phyloP scores from a whole-genome alignment of 2,797 vertebrate species.

The Columba guinea region DNA sequence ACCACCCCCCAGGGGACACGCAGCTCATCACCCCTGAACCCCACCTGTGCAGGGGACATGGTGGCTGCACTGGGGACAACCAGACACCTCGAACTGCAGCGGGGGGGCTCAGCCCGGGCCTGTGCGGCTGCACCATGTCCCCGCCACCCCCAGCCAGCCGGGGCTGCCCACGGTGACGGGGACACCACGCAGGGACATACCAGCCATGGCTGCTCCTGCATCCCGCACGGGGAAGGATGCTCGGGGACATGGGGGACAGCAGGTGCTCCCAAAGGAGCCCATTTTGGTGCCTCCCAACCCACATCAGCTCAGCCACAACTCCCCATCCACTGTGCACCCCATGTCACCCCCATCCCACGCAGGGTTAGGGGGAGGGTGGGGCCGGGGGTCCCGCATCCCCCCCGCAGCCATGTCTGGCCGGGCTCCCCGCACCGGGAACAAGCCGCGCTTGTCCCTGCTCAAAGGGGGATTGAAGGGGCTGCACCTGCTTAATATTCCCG shows the following conservation, averaged over 20 bases:
- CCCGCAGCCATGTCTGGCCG: background rate
- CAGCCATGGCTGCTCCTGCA: background rate
- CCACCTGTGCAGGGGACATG: background rate
- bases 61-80: background rate
- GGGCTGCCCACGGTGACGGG: background rate
- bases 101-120: background rate
- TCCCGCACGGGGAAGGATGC: rapidly evolving
- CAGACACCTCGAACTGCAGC: rapidly evolving
- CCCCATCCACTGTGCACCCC: rapidly evolving
- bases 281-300: background rate
- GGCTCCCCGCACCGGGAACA: background rate
- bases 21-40: background rate
- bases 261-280: background rate
- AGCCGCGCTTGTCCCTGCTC: slow-evolving; percentile 39
- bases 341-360: rapidly evolving
- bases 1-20: no score
- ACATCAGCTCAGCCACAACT: rapidly evolving
- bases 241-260: rapidly evolving
- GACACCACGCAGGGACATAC: rapidly evolving
- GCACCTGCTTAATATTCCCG: slow-evolving; percentile 56
- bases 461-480: slow-evolving; percentile 41
- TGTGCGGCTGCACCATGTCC: rapidly evolving
- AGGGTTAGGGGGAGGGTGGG: background rate
- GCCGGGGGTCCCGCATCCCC: background rate
- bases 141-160: background rate